phyloP scores from a whole-genome alignment of 1,140 invertebrate genomes.

The Pogonognathellus flavescens region DNA sequence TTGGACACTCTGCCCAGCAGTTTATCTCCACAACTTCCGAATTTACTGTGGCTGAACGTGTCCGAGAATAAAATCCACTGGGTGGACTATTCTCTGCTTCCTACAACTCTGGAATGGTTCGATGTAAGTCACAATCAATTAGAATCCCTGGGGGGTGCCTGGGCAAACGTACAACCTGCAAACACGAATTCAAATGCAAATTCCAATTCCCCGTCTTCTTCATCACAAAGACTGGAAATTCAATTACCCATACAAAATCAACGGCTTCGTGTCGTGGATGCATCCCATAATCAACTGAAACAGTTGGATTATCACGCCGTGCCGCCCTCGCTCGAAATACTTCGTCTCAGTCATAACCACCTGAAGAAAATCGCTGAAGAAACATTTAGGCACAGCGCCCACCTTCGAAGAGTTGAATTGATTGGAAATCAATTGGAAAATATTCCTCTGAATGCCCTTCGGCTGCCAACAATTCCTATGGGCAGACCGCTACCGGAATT shows the following conservation, averaged over 20 bases:
- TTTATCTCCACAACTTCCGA: conserved; percentile 83
- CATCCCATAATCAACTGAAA: conserved; percentile 87
- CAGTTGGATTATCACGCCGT: conserved; percentile 85
- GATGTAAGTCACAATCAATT: conserved; percentile 91
- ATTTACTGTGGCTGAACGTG: conserved; percentile 86
- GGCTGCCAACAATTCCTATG: conserved; percentile 79
- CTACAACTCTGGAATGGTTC: conserved; percentile 88
- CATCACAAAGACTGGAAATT: conserved; percentile 72
- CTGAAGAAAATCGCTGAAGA: conserved; percentile 80
- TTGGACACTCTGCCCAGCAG: conserved; percentile 83
- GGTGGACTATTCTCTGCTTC: conserved; percentile 90
- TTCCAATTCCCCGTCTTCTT: conserved; percentile 86
- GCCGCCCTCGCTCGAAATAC: conserved; percentile 88
- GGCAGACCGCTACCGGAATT: conserved; percentile 84
- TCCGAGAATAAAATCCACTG: conserved; percentile 87
- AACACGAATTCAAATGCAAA: conserved; percentile 78
- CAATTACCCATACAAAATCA: conserved; percentile 74
- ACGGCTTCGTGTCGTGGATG: conserved; percentile 76
- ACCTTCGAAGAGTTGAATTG: conserved; percentile 87
- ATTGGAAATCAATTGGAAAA: conserved; percentile 88
- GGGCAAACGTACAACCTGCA: conserved; percentile 67
- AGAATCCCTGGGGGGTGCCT: conserved; percentile 78
- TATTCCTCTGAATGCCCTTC: conserved; percentile 84
- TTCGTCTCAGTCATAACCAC: conserved; percentile 92
- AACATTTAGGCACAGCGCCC: conserved; percentile 88